These are phyloP conservation scores for Metridium senile DNA, from an alignment of 92 coral and sea anemone species.

Conservation along the genomic window DNA sequence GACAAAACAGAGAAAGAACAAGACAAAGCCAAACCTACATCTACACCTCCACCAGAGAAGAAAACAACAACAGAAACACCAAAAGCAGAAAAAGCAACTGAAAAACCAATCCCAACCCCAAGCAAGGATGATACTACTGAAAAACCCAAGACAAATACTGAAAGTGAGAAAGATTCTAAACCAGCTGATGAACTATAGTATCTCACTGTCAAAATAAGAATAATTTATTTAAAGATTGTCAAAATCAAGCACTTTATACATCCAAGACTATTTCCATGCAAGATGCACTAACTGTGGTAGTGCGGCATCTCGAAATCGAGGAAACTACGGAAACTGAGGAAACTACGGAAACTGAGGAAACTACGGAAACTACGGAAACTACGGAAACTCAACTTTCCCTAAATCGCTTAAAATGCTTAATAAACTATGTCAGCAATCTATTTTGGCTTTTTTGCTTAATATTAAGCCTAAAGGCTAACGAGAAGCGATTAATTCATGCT, in stretches of 20 bases:
- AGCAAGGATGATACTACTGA: conserved; percentile 18
- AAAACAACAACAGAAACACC: neutral
- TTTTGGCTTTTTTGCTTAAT: too few species aligned
- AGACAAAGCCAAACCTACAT: conserved; percentile 35
- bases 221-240: conserved; percentile 32
- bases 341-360: too few species aligned
- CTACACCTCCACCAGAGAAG: conserved; percentile 19
- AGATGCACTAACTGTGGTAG: too few species aligned
- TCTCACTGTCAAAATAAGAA: conserved; percentile 17
- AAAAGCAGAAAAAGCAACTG: conserved; percentile 11
- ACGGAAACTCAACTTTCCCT: too few species aligned
- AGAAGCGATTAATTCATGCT: too few species aligned
- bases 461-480: too few species aligned
- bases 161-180: conserved; percentile 1
- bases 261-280: neutral
- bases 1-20: conserved; percentile 23
- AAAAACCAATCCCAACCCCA: conserved; percentile 34
- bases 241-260: neutral
- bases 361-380: too few species aligned
- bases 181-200: conserved; percentile 35
- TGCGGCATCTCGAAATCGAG: too few species aligned
- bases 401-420: too few species aligned
- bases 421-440: too few species aligned
- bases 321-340: too few species aligned
- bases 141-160: neutral